Conservation (phyloP, 2,797 vertebrate species). For the Lepus townsendii region DNA sequence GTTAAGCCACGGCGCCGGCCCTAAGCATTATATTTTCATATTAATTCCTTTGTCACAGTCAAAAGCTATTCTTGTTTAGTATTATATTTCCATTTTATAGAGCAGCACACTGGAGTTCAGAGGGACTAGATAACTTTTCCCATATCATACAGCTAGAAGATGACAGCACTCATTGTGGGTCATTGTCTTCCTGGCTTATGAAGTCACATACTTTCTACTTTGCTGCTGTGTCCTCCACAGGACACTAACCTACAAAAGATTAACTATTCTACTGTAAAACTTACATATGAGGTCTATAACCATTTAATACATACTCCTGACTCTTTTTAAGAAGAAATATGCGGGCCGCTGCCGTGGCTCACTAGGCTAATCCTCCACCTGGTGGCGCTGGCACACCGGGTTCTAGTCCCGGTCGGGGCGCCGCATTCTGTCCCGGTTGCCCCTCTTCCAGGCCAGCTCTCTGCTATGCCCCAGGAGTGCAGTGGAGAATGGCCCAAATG, state of each 20-base stretch:
- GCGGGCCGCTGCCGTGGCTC: too few species aligned
- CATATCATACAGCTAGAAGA: neutral
- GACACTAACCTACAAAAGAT: neutral
- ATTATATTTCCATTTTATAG: neutral
- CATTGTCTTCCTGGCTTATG: neutral
- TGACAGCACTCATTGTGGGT: neutral
- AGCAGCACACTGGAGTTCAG: neutral
- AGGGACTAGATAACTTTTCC: neutral
- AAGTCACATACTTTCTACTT: neutral
- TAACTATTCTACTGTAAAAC: neutral
- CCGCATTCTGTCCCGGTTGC: too few species aligned
- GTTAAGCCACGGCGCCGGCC: too few species aligned
- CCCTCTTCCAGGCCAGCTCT: too few species aligned
- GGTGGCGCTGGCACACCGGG: too few species aligned
- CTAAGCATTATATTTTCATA: too few species aligned
- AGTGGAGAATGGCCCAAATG: too few species aligned
- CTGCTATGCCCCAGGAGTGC: too few species aligned
- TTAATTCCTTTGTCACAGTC: neutral
- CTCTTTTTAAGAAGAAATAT: slow-evolving; percentile 26
- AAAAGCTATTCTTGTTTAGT: neutral
- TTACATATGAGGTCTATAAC: neutral
- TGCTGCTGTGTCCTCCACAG: neutral
- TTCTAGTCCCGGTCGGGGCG: too few species aligned
- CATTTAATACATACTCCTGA: neutral
- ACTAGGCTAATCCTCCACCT: too few species aligned